Base-by-base conservation (phyloP, 2,888 invertebrate species). In the Ophion costatus region DNA sequence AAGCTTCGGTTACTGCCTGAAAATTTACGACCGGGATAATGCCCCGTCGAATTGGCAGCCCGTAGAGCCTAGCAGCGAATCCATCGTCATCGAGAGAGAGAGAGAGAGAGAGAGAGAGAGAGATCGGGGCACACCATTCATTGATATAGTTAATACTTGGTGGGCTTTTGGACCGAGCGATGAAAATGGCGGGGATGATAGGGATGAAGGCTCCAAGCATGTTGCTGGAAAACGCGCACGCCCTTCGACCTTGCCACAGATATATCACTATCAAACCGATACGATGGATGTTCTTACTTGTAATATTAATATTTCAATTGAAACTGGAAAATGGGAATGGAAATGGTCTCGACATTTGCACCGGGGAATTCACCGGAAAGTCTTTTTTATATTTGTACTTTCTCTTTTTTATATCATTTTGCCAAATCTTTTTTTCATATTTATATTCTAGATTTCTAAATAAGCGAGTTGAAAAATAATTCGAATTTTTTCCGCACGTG, bases 21-120 rank as follows among this genome's bases (percentile, higher is more conserved):
- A 80, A 85, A 85, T 85, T 85, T 85, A 85, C 82, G 85, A 85
- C 63, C 82, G 82, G 85, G 85, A 85, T 85, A 85, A 85, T 85
- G 82, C 82, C 82, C 64, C 85, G 82, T 82, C 85, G 88, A 90
- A 91, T 91, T 89, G 91, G 91, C 91, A 85, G 91, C 90, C 91
- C 91, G 91, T 90, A 91, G 91, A 90, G 89, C 89, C 88, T 87
- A 89, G 88, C 84, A 89, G 89, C 90, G 89, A 77, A 69, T 69
- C 42, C 74, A 73, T 63, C 64, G 57, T 24, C 70, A 20, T 42
- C 57, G 38, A 63, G 24, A 56, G 89, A 88, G 89, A 38, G 80
- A 75, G 70, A 84, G 89, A 75, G 85, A 88, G 83, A 66, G 83
- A 69, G n/a, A n/a, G n/a, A n/a, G 80, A 56, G 75, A 75, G 67